These are phyloP conservation scores for Aepyceros melampus DNA, from an alignment of 2,113 vertebrate species.

Conservation along the genomic window DNA sequence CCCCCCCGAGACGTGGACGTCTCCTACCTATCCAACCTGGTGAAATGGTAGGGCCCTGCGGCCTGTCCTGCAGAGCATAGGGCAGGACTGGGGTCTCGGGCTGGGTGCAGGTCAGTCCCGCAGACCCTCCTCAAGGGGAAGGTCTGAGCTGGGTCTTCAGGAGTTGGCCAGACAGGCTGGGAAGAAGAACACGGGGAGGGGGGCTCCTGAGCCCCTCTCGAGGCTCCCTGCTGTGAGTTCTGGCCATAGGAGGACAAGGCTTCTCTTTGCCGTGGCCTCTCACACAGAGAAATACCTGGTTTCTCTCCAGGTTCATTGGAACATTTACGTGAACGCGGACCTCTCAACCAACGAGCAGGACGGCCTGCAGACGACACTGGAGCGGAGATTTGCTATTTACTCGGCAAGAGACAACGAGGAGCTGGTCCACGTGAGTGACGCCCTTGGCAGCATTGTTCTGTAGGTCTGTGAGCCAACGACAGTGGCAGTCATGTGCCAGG, in stretches of 20 bases:
- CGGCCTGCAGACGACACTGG: slow-evolving; percentile 81
- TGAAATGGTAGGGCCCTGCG: slow-evolving; percentile 86
- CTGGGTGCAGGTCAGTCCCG: background rate
- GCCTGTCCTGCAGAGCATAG: fast-evolving
- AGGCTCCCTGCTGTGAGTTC: background rate
- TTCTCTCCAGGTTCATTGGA: slow-evolving; percentile 86
- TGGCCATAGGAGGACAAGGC: background rate
- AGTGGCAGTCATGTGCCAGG: background rate
- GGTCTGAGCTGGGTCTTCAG: background rate
- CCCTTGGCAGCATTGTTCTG: background rate
- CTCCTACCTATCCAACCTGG: slow-evolving; percentile 85
- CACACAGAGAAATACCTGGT: background rate
- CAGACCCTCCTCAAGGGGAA: background rate
- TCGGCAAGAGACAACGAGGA: slow-evolving; percentile 88
- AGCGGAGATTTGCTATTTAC: slow-evolving; percentile 87
- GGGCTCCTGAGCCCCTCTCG: background rate
- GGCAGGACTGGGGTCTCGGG: background rate
- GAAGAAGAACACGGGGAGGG: background rate
- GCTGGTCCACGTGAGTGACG: slow-evolving; percentile 89
- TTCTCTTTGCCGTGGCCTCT: background rate
- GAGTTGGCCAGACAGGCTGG: background rate
- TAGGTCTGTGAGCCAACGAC: background rate
- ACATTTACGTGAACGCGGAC: slow-evolving; percentile 90
- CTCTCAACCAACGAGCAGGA: slow-evolving; percentile 81
- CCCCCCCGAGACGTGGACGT: slow-evolving; percentile 78